Conservation (phyloP, 2,888 invertebrate species). For the Thymelicus acteon region DNA sequence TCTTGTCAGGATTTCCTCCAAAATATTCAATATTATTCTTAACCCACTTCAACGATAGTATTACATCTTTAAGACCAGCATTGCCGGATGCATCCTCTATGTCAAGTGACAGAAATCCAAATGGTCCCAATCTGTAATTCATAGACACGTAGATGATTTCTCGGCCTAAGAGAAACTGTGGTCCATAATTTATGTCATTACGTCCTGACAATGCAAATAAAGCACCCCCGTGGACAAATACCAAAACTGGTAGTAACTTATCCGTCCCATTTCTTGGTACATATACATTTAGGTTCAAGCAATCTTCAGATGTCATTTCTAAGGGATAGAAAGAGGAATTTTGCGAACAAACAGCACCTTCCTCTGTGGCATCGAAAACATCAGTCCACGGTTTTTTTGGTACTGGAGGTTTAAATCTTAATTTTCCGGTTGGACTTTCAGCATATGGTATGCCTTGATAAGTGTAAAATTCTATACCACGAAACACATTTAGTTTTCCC, state of each 20-base stretch:
- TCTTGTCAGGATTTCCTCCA: conserved; percentile 52
- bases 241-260: conserved; percentile 50
- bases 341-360: conserved; percentile 50
- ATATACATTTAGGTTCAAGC: conserved; percentile 50
- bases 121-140: conserved; percentile 55
- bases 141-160: conserved; percentile 19
- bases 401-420: conserved; percentile 53
- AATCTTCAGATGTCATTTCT: conserved; percentile 51
- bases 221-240: conserved; percentile 57
- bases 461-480: conserved; percentile 44
- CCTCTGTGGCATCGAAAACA: conserved; percentile 46
- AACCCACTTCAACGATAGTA: conserved; percentile 55
- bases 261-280: conserved; percentile 43
- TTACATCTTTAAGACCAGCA: conserved; percentile 58
- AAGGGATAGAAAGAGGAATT: conserved; percentile 33
- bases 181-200: conserved; percentile 48
- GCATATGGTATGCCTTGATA: conserved; percentile 54
- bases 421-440: conserved; percentile 48
- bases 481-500: conserved; percentile 45
- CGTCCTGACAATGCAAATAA: conserved; percentile 51
- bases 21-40: conserved; percentile 55
- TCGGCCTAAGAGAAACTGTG: conserved; percentile 48
- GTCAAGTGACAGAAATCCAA: conserved; percentile 59
- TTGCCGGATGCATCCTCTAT: conserved; percentile 55
- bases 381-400: conserved; percentile 48